A percentile compares a stretch with the other conserved stretches of the same genome.
phyloP scores from a whole-genome alignment of 2,113 vertebrate genomes.

The Xiphophorus maculatus region DNA sequence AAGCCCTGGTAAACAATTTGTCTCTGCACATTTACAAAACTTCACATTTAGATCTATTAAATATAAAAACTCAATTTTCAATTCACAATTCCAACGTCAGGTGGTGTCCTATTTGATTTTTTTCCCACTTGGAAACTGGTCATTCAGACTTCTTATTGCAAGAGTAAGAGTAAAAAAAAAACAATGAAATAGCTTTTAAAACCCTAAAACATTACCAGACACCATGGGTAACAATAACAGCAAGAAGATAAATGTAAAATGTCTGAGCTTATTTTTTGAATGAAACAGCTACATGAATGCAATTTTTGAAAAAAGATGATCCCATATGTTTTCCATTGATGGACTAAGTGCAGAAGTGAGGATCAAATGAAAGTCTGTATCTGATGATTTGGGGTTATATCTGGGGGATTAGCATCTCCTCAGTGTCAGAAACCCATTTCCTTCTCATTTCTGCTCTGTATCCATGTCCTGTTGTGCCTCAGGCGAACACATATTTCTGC shows the following conservation, averaged over 20 bases:
- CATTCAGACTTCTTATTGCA: too few relatives aligned
- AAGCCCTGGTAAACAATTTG: too few relatives aligned
- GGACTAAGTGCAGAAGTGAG: conserved; percentile 17
- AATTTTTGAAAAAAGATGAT: background rate
- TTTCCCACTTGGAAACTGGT: too few relatives aligned
- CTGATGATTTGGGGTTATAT: conserved; percentile 25
- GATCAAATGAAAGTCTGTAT: conserved; percentile 25
- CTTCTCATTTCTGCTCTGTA: conserved; percentile 53
- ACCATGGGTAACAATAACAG: background rate
- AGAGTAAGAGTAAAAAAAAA: background rate
- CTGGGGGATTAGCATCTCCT: conserved; percentile 38
- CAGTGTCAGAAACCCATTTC: conserved; percentile 67
- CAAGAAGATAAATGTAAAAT: background rate
- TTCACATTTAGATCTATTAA: too few relatives aligned
- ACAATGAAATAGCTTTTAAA: background rate
- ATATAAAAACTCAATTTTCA: too few relatives aligned
- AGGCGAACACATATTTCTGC: conserved; percentile 41
- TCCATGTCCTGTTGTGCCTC: conserved; percentile 60
- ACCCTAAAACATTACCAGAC: background rate
- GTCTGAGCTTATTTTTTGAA: background rate
- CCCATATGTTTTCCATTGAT: background rate
- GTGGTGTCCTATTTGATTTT: too few relatives aligned
- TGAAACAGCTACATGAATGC: background rate
- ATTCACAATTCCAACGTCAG: too few relatives aligned
- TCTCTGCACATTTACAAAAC: too few relatives aligned